Evolutionary conservation across 1,140 invertebrate species (phyloP).

Genomic region (Nebria ingens): DNA sequence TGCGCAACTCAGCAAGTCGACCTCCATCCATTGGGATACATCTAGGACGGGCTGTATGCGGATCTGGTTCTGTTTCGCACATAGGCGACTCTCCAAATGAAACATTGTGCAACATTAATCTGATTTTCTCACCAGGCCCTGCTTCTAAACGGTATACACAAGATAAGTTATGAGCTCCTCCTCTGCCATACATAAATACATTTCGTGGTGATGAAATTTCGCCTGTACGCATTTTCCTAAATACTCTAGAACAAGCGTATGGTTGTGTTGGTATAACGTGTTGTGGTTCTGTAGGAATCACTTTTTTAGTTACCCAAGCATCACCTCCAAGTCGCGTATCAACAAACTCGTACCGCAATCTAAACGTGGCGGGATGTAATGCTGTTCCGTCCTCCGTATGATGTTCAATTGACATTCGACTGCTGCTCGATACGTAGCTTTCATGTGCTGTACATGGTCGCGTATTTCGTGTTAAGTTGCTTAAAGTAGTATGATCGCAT

Average conservation of each 20-base stretch:
- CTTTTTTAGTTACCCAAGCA: conserved; percentile 41
- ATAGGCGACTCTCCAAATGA: conserved; percentile 53
- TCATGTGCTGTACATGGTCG: conserved; percentile 64
- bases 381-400: conserved; percentile 51
- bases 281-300: conserved; percentile 21
- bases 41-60: conserved; percentile 51
- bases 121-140: conserved; percentile 47
- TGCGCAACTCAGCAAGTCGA: conserved; percentile 43
- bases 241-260: conserved; percentile 42
- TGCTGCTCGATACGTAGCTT: conserved; percentile 63
- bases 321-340: conserved; percentile 66
- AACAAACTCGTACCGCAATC: conserved; percentile 72
- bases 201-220: conserved; percentile 58
- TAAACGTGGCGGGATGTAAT: conserved; percentile 52
- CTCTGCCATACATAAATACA: conserved; percentile 65
- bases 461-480: conserved; percentile 60
- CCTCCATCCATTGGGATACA: conserved; percentile 25
- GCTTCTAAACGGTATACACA: conserved; percentile 66
- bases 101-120: conserved; percentile 57
- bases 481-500: conserved; percentile 69
- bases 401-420: conserved; percentile 40
- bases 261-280: conserved; percentile 13
- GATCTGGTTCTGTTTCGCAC: conserved; percentile 59
- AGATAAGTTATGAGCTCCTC: conserved; percentile 58
- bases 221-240: conserved; percentile 45